These are phyloP conservation scores for Ataeniobius toweri DNA, from an alignment of 2,797 vertebrate genomes.

Conservation along the genomic window DNA sequence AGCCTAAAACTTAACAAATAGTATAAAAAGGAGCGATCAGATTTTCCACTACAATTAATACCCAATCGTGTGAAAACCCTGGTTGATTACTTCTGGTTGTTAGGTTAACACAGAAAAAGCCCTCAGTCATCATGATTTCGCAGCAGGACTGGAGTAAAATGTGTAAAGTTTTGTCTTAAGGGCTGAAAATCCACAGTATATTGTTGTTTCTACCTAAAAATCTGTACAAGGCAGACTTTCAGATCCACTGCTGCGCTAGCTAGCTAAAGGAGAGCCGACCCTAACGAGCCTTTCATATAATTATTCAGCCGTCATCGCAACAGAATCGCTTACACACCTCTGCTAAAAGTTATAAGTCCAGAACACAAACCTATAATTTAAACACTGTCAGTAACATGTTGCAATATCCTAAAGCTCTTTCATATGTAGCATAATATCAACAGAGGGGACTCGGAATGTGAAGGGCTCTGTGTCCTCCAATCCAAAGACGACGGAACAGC, in stretches of 20 bases:
- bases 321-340: neutral
- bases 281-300: slow-evolving; percentile 70
- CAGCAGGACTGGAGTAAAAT: neutral
- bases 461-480: slow-evolving; percentile 71
- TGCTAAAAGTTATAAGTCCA: neutral
- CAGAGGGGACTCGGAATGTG: slow-evolving; percentile 4
- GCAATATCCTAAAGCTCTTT: neutral
- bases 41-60: neutral
- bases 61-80: neutral
- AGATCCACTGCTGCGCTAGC: neutral
- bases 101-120: neutral
- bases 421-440: neutral
- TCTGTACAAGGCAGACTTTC: neutral
- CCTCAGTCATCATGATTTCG: neutral
- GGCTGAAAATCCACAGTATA: slow-evolving; percentile 3
- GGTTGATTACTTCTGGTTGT: neutral
- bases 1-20: neutral
- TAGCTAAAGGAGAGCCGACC: slow-evolving; percentile 15
- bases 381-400: fast-evolving
- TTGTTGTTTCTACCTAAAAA: neutral
- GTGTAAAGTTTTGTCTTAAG: neutral
- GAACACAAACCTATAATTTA: neutral
- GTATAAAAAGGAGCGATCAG: neutral
- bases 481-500: slow-evolving; percentile 63
- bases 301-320: neutral